These are phyloP conservation scores for Otolemur crassicaudatus DNA, from an alignment of 2,797 vertebrate species.

Conservation along the genomic window DNA sequence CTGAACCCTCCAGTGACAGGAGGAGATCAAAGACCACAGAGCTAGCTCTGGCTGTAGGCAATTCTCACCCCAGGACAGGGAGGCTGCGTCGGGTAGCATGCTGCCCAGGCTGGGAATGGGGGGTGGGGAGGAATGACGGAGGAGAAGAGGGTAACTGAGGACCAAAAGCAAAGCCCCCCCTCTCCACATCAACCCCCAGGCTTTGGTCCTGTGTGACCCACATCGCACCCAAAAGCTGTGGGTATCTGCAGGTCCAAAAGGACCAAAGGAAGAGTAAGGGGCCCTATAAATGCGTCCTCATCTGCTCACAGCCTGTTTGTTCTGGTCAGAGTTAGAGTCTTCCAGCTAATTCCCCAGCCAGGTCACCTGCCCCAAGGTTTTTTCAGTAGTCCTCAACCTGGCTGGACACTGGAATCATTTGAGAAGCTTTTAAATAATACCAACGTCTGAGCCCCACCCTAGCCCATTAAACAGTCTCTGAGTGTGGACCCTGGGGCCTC, in stretches of 20 bases:
- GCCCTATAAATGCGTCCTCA: rapidly evolving
- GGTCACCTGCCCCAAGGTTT: neutral
- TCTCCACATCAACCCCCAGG: neutral
- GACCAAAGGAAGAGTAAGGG: neutral
- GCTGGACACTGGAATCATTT: neutral
- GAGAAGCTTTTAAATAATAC: neutral
- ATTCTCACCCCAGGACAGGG: neutral
- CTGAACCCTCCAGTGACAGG: neutral
- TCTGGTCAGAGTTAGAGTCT: neutral
- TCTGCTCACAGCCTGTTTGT: neutral
- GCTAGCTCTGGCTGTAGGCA: neutral
- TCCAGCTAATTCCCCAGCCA: neutral
- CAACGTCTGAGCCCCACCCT: neutral
- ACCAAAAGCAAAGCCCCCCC: neutral
- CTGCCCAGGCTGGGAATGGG: neutral
- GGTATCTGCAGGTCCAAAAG: neutral
- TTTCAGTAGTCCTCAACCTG: neutral
- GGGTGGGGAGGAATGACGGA: too few species aligned
- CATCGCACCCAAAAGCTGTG: rapidly evolving
- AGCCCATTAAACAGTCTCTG: neutral
- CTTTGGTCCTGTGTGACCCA: rapidly evolving
- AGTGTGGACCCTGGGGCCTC: neutral
- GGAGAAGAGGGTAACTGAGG: neutral
- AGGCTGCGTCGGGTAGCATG: neutral
- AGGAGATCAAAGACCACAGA: neutral